These are phyloP conservation scores for Triplophysa rosa DNA, from an alignment of 2,113 vertebrate species.

Conservation along the genomic window DNA sequence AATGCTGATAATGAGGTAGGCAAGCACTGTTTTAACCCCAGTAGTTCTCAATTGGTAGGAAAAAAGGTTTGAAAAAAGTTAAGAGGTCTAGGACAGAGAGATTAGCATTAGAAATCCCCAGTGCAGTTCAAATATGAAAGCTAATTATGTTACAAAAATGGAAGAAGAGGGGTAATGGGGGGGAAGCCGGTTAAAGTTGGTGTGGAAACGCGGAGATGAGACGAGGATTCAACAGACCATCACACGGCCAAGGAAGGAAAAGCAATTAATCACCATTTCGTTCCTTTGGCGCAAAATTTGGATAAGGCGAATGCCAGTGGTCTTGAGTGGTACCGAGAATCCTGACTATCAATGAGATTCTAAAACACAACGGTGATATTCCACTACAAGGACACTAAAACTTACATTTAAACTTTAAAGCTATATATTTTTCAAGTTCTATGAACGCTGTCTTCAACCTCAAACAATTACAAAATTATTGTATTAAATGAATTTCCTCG, in stretches of 20 bases:
- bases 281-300: constrained; percentile 56
- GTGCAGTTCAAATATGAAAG: constrained; percentile 78
- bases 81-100: constrained; percentile 85
- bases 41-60: constrained; percentile 75
- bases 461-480: neutral
- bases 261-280: constrained; percentile 67
- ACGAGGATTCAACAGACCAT: constrained; percentile 65
- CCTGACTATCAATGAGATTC: constrained; percentile 56
- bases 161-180: constrained; percentile 54
- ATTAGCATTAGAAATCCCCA: constrained; percentile 79
- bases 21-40: constrained; percentile 83
- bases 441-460: neutral
- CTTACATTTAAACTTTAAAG: neutral
- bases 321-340: constrained; percentile 56
- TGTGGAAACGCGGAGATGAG: constrained; percentile 58
- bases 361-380: constrained; percentile 38
- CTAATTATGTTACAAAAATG: constrained; percentile 79
- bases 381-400: neutral
- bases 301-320: constrained; percentile 60
- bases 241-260: constrained; percentile 54
- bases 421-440: neutral
- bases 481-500: too few relatives aligned
- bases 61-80: constrained; percentile 70
- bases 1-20: constrained; percentile 84
- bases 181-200: constrained; percentile 62